Percentiles rank a stretch among this genome's conserved stretches.
Evolutionary conservation across 2,888 invertebrate genomes (phyloP).

Genomic region (Drosophila formosana): DNA sequence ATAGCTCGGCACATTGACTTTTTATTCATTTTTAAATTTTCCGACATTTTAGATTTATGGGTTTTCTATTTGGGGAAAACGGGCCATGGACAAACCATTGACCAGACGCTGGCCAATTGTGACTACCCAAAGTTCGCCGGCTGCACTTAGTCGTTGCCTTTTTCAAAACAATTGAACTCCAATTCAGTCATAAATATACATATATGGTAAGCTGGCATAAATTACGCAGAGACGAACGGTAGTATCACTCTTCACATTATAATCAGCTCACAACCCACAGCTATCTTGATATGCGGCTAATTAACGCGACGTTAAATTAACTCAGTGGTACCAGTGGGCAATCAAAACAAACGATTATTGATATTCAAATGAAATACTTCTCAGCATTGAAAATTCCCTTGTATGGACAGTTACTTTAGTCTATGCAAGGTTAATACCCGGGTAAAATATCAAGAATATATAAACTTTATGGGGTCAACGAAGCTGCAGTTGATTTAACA

Average conservation of each 20-base stretch:
- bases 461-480: no score
- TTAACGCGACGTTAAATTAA: conserved; percentile 64
- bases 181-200: conserved; percentile 72
- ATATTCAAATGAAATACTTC: conserved; percentile 23
- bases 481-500: no score
- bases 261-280: conserved; percentile 10
- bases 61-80: conserved; percentile 70
- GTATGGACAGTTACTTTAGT: conserved; percentile 32
- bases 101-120: conserved; percentile 20
- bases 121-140: conserved; percentile 42
- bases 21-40: conserved; percentile 82
- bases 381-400: conserved; percentile 35
- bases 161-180: conserved; percentile 73
- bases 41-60: conserved; percentile 79
- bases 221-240: conserved; percentile 71
- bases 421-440: no score
- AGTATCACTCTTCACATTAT: conserved; percentile 15
- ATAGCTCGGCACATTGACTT: conserved; percentile 82
- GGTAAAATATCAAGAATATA: no score
- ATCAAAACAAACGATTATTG: conserved; percentile 50
- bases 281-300: conserved; percentile 66
- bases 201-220: conserved; percentile 68
- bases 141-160: conserved; percentile 75
- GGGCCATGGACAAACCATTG: conserved; percentile 49
- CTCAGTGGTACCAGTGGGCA: conserved; percentile 44